Conservation (phyloP, 64 coral and sea anemone species). For the Stichodactyla mertensii region DNA sequence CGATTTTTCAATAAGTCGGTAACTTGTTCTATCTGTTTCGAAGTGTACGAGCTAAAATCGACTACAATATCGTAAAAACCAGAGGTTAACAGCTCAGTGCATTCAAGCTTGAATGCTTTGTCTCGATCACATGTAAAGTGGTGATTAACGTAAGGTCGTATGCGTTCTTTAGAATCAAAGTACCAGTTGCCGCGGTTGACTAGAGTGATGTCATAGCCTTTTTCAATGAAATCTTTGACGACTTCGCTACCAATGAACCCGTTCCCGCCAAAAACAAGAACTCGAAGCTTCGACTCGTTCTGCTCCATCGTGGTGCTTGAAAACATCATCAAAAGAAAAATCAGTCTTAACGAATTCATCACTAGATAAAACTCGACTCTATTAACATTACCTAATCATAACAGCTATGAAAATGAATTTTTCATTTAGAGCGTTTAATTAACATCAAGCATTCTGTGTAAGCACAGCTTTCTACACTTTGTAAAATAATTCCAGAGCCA, state of each 20-base stretch:
- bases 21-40: slow-evolving; percentile 71
- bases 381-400: not conserved
- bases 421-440: not conserved
- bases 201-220: slow-evolving; percentile 61
- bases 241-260: slow-evolving; percentile 92
- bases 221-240: slow-evolving; percentile 49
- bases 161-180: slow-evolving; percentile 84
- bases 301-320: not conserved
- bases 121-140: slow-evolving; percentile 85
- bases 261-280: slow-evolving; percentile 93
- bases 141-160: slow-evolving; percentile 54
- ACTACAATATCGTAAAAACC: slow-evolving; percentile 83
- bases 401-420: not conserved
- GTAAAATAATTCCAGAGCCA: not conserved
- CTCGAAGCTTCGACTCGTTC: not conserved
- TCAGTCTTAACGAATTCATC: not conserved
- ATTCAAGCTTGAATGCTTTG: slow-evolving; percentile 68
- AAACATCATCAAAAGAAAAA: not conserved
- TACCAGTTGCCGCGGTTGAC: slow-evolving; percentile 96
- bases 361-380: not conserved
- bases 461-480: slow-evolving; percentile 4
- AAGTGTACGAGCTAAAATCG: slow-evolving; percentile 84
- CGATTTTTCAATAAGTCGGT: slow-evolving; percentile 56
- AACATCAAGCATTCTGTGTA: slow-evolving; percentile 4
- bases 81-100: slow-evolving; percentile 64